Percentiles rank a stretch among this genome's conserved stretches.
Evolutionary conservation across 2,888 invertebrate genomes (phyloP).

Genomic region (Lasioglossum leucozonium): DNA sequence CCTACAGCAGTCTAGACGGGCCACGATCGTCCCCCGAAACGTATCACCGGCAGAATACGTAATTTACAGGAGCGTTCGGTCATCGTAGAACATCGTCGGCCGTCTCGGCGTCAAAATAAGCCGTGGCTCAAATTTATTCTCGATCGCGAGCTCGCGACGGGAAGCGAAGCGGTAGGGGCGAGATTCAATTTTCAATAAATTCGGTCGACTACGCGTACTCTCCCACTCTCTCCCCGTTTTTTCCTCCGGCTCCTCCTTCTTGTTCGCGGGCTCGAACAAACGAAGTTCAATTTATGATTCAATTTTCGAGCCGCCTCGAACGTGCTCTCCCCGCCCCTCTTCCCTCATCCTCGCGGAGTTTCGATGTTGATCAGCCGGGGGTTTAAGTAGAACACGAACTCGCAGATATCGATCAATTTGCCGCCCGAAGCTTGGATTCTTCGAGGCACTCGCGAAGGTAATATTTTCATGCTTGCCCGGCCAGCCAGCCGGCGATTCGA

Average conservation of each 20-base stretch:
- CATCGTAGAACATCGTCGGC: conserved; percentile 7
- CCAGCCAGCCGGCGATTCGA: background rate
- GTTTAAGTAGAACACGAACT: background rate
- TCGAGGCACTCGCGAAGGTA: background rate
- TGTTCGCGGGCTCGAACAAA: conserved; percentile 61
- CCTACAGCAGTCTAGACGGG: background rate
- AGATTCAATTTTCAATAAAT: conserved; percentile 74
- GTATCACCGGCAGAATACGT: conserved; percentile 17
- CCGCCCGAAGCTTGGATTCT: background rate
- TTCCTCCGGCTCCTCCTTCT: conserved; percentile 22
- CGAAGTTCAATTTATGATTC: conserved; percentile 72
- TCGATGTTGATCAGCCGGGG: conserved; percentile 1
- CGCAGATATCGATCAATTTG: background rate
- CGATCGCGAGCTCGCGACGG: background rate
- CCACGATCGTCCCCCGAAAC: background rate
- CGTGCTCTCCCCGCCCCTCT: background rate
- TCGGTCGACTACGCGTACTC: conserved; percentile 40
- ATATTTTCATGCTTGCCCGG: background rate
- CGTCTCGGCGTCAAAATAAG: conserved; percentile 24
- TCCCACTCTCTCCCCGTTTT: conserved; percentile 13
- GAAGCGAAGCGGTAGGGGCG: background rate
- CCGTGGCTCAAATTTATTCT: conserved; percentile 36
- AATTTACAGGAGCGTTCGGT: conserved; percentile 19
- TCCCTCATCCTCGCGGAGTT: background rate
- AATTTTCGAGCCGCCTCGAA: conserved; percentile 29